Evolutionary conservation across 2,797 vertebrate species (phyloP), one percentile per base, ranked within the genome.

Genomic region (Fistularia commersonii): DNA sequence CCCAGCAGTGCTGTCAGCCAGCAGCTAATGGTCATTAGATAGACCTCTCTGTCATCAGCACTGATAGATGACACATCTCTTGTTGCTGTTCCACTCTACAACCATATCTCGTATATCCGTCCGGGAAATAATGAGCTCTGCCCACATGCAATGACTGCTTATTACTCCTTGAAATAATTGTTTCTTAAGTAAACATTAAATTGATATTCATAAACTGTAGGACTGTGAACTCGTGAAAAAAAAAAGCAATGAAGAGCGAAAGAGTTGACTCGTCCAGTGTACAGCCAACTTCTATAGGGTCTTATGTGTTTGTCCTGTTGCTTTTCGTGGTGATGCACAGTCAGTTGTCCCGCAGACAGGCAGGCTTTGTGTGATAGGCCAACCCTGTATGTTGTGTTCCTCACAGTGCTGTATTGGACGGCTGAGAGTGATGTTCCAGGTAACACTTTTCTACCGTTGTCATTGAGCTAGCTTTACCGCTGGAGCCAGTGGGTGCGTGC

Each of bases 331-430:
- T 72, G 71, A 79, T 32, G 43, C 57, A 13, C 63, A 43, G 68
- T 71, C 76, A 67, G 76, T 70, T 58, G 74, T 76, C 81, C 62
- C 51, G 62, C 78, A 75, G 87, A 78, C 77, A 35, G 44, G 65
- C 78, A 72, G 74, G 53, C 57, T 82, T 81, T 82, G 79, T 88
- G 82, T 85, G 77, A 89, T 85, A 88, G 89, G 90, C 85, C 83
- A 83, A 86, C 86, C 64, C 65, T 89, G 83, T 91, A 77, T 90
- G 72, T 90, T 88, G 83, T 92, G 87, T 91, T 68, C 88, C 84
- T 88, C 84, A 88, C 91, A 91, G 91, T 92, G 82, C 90, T 92
- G 72, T 91, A 92, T 90, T 91, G 90, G 91, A 90, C 90, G 75
- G 89, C 89, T 69, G 90, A 92, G 81, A 89, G 87, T 83, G 89